Percentiles rank a stretch among this genome's conserved stretches.
Evolutionary conservation across 2,113 vertebrate species (phyloP).

Genomic region (Lichenostomus cassidix): DNA sequence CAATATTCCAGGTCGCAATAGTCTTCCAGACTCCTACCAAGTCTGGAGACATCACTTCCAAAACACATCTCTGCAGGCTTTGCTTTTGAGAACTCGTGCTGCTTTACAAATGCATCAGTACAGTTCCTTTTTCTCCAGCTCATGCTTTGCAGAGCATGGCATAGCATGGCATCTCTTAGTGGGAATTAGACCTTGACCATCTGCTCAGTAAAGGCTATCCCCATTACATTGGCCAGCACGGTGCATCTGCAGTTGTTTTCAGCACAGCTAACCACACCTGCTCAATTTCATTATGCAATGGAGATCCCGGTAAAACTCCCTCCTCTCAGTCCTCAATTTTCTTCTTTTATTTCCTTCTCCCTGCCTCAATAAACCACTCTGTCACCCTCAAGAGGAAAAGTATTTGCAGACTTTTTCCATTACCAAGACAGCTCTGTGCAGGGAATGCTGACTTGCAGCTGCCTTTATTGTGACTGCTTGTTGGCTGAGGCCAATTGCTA

Average conservation of each 20-base stretch:
- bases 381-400: slow-evolving; percentile 11
- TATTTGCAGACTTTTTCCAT: not conserved
- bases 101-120: not conserved
- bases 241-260: not conserved
- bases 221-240: not conserved
- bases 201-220: not conserved
- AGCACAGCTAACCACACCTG: not conserved
- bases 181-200: not conserved
- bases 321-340: not conserved
- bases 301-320: not conserved
- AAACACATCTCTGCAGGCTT: not conserved
- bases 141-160: not conserved
- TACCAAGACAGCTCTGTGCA: slow-evolving; percentile 25
- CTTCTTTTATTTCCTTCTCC: not conserved
- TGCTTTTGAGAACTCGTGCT: not conserved
- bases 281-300: not conserved
- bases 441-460: not conserved
- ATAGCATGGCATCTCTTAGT: not conserved
- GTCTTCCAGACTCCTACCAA: not conserved
- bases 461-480: slow-evolving; percentile 7
- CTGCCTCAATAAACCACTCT: not conserved
- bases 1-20: not conserved
- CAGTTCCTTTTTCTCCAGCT: not conserved
- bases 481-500: not conserved
- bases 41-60: not conserved